These are phyloP conservation scores for Spodoptera frugiperda DNA, from an alignment of 1,140 invertebrate species.

Conservation along the genomic window DNA sequence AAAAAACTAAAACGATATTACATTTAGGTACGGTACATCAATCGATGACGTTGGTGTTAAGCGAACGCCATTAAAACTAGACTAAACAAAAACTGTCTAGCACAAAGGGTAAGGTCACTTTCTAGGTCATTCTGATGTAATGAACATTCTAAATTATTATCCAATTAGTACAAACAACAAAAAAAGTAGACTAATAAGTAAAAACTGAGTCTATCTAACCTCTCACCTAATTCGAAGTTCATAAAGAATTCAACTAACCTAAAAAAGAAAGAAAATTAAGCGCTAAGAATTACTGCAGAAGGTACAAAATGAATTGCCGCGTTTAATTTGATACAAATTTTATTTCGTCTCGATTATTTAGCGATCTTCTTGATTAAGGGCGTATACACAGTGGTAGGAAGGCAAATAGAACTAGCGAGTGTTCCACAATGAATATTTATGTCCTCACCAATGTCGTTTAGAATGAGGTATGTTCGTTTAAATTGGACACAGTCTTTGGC, in stretches of 20 bases:
- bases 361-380: constrained; percentile 77
- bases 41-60: neutral
- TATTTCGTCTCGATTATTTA: constrained; percentile 71
- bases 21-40: neutral
- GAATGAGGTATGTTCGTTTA: constrained; percentile 59
- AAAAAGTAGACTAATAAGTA: too few species aligned
- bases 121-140: neutral
- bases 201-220: too few species aligned
- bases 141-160: neutral
- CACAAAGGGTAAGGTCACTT: neutral
- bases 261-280: too few species aligned
- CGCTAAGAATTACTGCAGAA: too few species aligned
- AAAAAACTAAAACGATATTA: neutral
- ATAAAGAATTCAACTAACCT: too few species aligned
- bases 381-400: constrained; percentile 66
- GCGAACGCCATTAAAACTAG: neutral
- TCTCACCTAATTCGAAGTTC: too few species aligned
- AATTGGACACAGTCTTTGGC: constrained; percentile 30
- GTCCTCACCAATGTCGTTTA: constrained; percentile 64
- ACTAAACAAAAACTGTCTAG: neutral
- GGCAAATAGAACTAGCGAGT: constrained; percentile 73
- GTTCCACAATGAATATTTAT: constrained; percentile 77
- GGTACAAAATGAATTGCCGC: too few species aligned
- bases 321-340: constrained; percentile 72
- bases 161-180: too few species aligned